Evolutionary conservation across 2,888 invertebrate genomes (phyloP), one percentile per base, ranked within the genome.

Genomic region (Boloria euphrosyne): DNA sequence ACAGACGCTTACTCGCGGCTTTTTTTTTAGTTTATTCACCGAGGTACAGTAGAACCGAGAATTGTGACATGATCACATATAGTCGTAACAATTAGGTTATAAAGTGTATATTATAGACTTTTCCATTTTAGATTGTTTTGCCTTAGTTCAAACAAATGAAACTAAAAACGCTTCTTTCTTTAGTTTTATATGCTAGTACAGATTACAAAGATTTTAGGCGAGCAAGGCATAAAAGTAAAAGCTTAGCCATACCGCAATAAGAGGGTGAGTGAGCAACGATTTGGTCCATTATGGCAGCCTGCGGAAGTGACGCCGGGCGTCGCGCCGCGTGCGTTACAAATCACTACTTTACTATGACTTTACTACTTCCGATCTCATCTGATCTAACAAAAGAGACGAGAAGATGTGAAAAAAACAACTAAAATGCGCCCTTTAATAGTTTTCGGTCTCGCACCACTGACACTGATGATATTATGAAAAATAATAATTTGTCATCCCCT

Each of bases 271-370:
- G 31, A 44, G 50, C 50, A 43, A 50, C 44, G 71, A 72, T 72
- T 74, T 79, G 76, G 81, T 86, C 89, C 90, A 91, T 91, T 91
- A 90, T 83, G 86, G 86, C 82, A 78, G 75, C 78, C 71, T 72
- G 76, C 87, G 92, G 92, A 92, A 89, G 86, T 83, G 81, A 77
- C 85, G 89, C 83, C 89, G 86, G 89, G 84, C 89, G 90, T 78
- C 86, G 86, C 87, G 89, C 87, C 92, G 92, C 90, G 92, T 91
- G 92, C 92, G 86, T 92, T 89, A 89, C 93, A 92, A 93, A 93
- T 93, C 92, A 90, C 91, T 90, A 89, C 91, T 92, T 92, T 92
- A 93, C 92, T 90, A 92, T 92, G 90, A 89, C 90, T 92, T 92
- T 92, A 93, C 93, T 90, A 92, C 92, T 90, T 92, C 92, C 92